These are phyloP conservation scores for Empidonax alnorum DNA, from an alignment of 2,113 vertebrate species.

Conservation along the genomic window DNA sequence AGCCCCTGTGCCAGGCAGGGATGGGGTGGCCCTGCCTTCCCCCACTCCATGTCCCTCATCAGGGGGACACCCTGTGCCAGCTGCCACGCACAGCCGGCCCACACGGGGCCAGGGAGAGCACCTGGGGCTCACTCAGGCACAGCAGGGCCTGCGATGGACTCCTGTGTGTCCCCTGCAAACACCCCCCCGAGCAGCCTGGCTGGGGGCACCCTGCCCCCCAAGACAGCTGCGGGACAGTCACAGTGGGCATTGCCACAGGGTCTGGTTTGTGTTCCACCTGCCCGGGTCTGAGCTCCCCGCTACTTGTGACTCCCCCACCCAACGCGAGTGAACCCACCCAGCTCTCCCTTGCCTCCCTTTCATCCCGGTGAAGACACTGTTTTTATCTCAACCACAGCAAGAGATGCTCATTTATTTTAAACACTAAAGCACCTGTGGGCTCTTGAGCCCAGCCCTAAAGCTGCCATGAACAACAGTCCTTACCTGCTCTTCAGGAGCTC, in stretches of 20 bases:
- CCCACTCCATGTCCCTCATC: fast-evolving
- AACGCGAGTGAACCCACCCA: not conserved
- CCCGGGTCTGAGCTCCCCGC: not conserved
- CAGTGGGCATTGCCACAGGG: fast-evolving
- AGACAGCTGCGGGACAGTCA: fast-evolving
- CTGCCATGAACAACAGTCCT: not conserved
- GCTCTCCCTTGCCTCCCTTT: not conserved
- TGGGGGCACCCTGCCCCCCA: not conserved
- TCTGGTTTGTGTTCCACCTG: fast-evolving
- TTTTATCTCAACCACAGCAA: not conserved
- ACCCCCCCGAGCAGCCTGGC: fast-evolving
- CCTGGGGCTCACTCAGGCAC: not conserved
- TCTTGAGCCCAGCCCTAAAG: not conserved
- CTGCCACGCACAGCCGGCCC: fast-evolving
- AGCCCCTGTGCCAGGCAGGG: too few species aligned
- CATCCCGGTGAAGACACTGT: not conserved
- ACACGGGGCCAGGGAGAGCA: too few species aligned
- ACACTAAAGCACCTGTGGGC: not conserved
- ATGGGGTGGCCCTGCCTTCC: not conserved
- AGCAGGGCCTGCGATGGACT: fast-evolving
- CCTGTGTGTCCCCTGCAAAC: fast-evolving
- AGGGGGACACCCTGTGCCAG: fast-evolving
- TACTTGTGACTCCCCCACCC: fast-evolving
- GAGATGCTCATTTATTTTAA: not conserved
- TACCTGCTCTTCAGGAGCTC: not conserved